Evolutionary conservation across 1,140 invertebrate genomes (phyloP).

Genomic region (Galleria mellonella): DNA sequence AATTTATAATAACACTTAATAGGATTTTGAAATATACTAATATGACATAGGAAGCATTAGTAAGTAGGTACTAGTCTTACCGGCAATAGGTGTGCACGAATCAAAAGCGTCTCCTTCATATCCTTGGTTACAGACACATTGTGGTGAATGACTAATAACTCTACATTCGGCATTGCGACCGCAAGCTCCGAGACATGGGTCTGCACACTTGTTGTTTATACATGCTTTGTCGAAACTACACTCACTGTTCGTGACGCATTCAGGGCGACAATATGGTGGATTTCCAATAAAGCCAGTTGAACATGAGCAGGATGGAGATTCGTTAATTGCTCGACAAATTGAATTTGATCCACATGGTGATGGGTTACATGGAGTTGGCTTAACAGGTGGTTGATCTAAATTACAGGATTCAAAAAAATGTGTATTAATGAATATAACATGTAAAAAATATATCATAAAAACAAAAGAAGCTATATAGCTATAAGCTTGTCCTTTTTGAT

Average conservation of each 20-base stretch:
- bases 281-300: conserved; percentile 81
- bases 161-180: conserved; percentile 82
- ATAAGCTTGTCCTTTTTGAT: too few relatives aligned
- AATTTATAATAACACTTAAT: conserved; percentile 2
- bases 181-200: conserved; percentile 86
- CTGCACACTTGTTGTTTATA: conserved; percentile 81
- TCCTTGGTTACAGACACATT: conserved; percentile 80
- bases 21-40: not conserved
- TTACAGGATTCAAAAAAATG: conserved; percentile 51
- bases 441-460: too few relatives aligned
- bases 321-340: conserved; percentile 80
- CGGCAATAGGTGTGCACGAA: conserved; percentile 58
- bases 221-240: conserved; percentile 83
- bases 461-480: too few relatives aligned
- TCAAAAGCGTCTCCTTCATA: conserved; percentile 84
- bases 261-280: conserved; percentile 78
- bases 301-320: conserved; percentile 85
- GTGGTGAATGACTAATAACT: conserved; percentile 83
- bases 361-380: conserved; percentile 74
- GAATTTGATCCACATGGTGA: conserved; percentile 83
- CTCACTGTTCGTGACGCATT: conserved; percentile 83
- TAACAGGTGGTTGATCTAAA: conserved; percentile 66
- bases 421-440: not conserved
- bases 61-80: conserved; percentile 17
- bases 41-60: not conserved